Evolutionary conservation across 2,113 vertebrate genomes (phyloP).

Genomic region (Neogale vison): DNA sequence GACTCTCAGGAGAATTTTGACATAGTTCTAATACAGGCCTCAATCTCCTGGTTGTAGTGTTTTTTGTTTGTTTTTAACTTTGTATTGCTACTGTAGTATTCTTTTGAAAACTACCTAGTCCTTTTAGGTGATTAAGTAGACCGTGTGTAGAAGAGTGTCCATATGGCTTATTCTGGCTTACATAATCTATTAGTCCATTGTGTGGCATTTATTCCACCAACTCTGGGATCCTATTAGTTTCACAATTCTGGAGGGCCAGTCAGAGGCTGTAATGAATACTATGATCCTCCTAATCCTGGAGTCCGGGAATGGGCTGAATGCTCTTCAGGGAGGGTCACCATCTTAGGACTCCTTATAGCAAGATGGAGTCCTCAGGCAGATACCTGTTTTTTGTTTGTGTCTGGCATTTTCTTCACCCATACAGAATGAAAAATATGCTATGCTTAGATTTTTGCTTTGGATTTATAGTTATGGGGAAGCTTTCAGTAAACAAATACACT

Average conservation of each 20-base stretch:
- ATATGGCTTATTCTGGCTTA: background rate
- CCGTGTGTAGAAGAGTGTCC: background rate
- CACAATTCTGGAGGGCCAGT: background rate
- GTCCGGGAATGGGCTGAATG: background rate
- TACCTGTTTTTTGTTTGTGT: background rate
- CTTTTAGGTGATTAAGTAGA: background rate
- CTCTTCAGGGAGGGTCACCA: background rate
- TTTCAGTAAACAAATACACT: slow-evolving; percentile 3
- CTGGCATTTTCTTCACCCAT: background rate
- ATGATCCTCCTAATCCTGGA: background rate
- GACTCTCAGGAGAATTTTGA: background rate
- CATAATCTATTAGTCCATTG: background rate
- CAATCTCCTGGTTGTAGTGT: background rate
- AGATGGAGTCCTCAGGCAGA: background rate
- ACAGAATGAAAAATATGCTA: background rate
- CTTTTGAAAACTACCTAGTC: background rate
- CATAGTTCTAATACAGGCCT: background rate
- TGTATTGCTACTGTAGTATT: background rate
- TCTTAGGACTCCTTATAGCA: background rate
- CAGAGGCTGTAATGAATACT: background rate
- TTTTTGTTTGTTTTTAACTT: background rate
- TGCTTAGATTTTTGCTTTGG: background rate
- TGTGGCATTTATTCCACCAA: background rate
- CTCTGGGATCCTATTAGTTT: background rate
- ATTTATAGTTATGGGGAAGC: background rate